Evolutionary conservation across 2,797 vertebrate species (phyloP).

Genomic region (Varecia variegata): DNA sequence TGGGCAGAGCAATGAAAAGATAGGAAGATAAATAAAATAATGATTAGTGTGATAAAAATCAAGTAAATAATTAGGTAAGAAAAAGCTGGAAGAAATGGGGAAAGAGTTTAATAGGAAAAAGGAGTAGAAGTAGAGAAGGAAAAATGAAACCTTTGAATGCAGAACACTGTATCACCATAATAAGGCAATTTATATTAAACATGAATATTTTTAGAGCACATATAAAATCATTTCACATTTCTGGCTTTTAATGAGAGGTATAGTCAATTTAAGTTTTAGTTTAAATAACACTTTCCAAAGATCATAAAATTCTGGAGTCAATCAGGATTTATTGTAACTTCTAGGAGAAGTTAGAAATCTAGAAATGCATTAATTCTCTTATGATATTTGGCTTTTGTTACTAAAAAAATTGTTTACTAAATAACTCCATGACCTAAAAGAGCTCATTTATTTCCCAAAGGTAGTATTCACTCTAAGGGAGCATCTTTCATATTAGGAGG

Average conservation of each 20-base stretch:
- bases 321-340: background rate
- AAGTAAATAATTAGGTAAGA: background rate
- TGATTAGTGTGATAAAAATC: background rate
- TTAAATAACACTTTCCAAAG: conserved; percentile 41
- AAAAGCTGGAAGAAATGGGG: background rate
- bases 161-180: background rate
- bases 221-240: conserved; percentile 42
- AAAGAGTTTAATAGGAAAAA: background rate
- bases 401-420: conserved; percentile 31
- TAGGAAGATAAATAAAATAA: background rate
- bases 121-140: background rate
- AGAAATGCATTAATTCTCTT: conserved; percentile 37
- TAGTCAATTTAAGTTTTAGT: conserved; percentile 58
- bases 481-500: background rate
- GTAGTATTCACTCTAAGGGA: background rate
- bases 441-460: background rate
- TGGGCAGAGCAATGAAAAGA: background rate
- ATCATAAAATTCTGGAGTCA: conserved; percentile 19
- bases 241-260: conserved; percentile 28
- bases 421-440: conserved; percentile 15
- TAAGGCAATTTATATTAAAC: conserved; percentile 19
- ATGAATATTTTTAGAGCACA: conserved; percentile 7
- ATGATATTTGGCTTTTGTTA: conserved; percentile 41
- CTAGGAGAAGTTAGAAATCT: conserved; percentile 21
- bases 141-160: background rate